Percentiles rank a stretch among this genome's conserved stretches.
Evolutionary conservation across 1,140 invertebrate species (phyloP).

Genomic region (Drosophila navojoa): DNA sequence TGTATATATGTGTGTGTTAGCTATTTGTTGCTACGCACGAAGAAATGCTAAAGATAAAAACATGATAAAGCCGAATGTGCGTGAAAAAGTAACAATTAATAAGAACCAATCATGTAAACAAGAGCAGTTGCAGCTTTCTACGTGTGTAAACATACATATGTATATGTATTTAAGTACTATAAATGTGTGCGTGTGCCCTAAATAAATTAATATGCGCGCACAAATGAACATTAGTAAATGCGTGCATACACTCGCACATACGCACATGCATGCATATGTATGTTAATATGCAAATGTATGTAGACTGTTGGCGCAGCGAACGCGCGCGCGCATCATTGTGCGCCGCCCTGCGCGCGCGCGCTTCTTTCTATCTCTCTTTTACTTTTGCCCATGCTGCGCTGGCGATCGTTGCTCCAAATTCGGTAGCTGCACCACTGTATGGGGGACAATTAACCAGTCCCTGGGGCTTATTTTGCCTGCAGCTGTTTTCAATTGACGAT

Average conservation of each 20-base stretch:
- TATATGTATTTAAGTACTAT: slow-evolving; percentile 3
- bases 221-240: too few relatives aligned
- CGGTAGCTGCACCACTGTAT: slow-evolving; percentile 27
- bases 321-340: slow-evolving; percentile 27
- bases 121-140: slow-evolving; percentile 2
- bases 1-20: slow-evolving; percentile 4
- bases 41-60: slow-evolving; percentile 49
- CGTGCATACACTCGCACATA: too few relatives aligned
- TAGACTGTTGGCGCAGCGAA: slow-evolving; percentile 3
- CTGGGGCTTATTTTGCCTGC: slow-evolving; percentile 8
- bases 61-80: slow-evolving; percentile 44
- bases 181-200: slow-evolving; percentile 32
- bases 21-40: slow-evolving; percentile 42
- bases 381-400: slow-evolving; percentile 6
- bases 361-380: background rate
- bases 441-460: slow-evolving; percentile 15
- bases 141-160: background rate
- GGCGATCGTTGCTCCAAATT: slow-evolving; percentile 26
- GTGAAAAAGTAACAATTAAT: slow-evolving; percentile 38
- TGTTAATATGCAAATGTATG: background rate
- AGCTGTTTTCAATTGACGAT: slow-evolving; percentile 29
- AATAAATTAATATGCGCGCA: slow-evolving; percentile 41
- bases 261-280: background rate
- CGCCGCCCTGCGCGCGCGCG: slow-evolving; percentile 11
- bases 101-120: slow-evolving; percentile 38